Evolutionary conservation across 1,140 invertebrate genomes (phyloP), one percentile per base, ranked within the genome.

Genomic region (Branchinecta lynchi): DNA sequence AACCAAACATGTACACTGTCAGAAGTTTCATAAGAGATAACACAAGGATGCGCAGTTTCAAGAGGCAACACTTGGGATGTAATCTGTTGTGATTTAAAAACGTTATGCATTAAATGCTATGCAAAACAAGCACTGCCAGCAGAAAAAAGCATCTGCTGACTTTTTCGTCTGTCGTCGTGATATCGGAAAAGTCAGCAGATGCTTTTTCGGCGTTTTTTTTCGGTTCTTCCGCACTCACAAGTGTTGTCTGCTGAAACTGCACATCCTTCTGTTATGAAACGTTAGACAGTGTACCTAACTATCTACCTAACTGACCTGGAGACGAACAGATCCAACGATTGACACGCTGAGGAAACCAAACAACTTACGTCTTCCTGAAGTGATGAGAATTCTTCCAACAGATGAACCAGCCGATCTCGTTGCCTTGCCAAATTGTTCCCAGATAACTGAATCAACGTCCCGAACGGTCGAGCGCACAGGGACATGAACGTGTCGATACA

Each of bases 401-500:
- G 79, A 74, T 92, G 84, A 10, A 90, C 92, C 70, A 96, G 81
- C 81, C 95, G 96, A 77, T 97, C 94, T 69, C 94, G 82, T 78
- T 97, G 94, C 44, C 95, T 81, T 3, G 95, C 94, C 72, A 93
- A 81, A 81, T 98, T 98, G 76, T 96, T 93, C 5, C 95, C 94
- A 76, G 88, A 93, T 60, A 93, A 85, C 76, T 94, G 89, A n/a
- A 98, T 81, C 43, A 98, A 81, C 71, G 84, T 87, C 12, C 86
- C 87, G 76, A 97, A 92, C 8, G 93, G 88, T 21, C 87, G 84
- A n/a, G 89, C 86, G 76, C 92, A 95, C 72, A 90, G 89, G 15
- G 82, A 83, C 66, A 98, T 83, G 80, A 97, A 96, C 44, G 86
- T 87, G 74, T 97, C 92, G 0, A 96, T 84, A 77, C 88, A 92